phyloP scores from a whole-genome alignment of 2,797 vertebrate genomes.

The Sarcophilus harrisii region DNA sequence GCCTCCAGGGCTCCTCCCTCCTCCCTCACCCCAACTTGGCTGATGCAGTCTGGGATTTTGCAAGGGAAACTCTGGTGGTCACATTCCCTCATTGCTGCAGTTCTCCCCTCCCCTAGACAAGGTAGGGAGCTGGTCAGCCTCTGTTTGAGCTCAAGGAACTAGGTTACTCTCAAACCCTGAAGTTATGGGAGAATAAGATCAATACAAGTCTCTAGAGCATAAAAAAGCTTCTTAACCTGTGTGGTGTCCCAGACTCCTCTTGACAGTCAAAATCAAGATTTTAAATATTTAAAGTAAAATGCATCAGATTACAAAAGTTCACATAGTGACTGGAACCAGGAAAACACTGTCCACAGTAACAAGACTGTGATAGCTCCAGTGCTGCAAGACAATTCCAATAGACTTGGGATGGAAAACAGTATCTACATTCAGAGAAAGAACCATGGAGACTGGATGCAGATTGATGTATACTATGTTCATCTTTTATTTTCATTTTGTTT shows the following conservation, averaged over 20 bases:
- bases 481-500: too few species aligned
- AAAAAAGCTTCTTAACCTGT: not conserved
- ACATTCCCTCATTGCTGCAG: not conserved
- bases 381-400: too few species aligned
- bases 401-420: too few species aligned
- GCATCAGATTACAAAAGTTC: too few species aligned
- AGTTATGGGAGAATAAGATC: not conserved
- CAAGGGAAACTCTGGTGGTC: slow-evolving; percentile 45
- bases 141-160: too few species aligned
- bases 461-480: too few species aligned
- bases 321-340: too few species aligned
- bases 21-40: slow-evolving; percentile 10
- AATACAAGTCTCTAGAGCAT: not conserved
- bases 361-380: too few species aligned
- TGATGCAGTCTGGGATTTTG: slow-evolving; percentile 56
- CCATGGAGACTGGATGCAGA: too few species aligned
- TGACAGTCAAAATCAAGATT: not conserved
- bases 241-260: not conserved
- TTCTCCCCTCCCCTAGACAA: not conserved
- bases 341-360: too few species aligned
- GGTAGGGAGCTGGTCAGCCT: not conserved
- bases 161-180: not conserved
- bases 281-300: not conserved
- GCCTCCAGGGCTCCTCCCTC: slow-evolving; percentile 23
- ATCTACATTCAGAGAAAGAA: too few species aligned